Evolutionary conservation across 1,140 invertebrate species (phyloP), one percentile per base, ranked within the genome.

Genomic region (Calephelis virginiensis): DNA sequence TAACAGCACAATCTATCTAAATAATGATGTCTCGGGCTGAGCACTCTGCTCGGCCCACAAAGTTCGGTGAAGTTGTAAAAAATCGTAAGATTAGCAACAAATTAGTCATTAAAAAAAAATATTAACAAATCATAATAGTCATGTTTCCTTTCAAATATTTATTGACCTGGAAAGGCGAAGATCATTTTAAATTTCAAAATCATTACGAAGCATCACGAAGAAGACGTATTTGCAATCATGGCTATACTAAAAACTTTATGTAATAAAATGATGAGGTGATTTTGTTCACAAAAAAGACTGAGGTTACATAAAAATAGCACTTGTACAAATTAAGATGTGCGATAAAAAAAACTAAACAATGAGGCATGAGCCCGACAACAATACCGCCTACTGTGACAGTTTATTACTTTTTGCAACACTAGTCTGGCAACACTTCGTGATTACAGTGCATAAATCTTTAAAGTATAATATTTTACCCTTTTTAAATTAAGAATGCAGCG

Each of bases 401-500:
- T 69, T 72, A 72, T 72, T 72, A 66, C 64, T 72, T 72, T 68
- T 72, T 67, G 70, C 70, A 72, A 59, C 53, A 12, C 53, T n/a
- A 56, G 61, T 63, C 43, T 65, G 68, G 62, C 64, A 69, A 68
- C 66, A 69, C 70, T 66, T 37, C 13, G 61, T 68, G 67, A 68
- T 70, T 66, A 70, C 64, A 62, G 63, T 43, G 38, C 47, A 17
- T 69, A 60, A 56, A 47, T 67, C 12, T 49, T 61, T 56, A 40
- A 50, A 48, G 17, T 47, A 38, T 64, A 56, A 64, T 64, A 17
- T 64, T 28, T 64, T 28, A 37, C 12, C 43, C 12, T 56, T 56
- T 56, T 8, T 28, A 56, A 56, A 11, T 56, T 56, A 37, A 17
- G 11, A 56, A 56, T 56, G 10, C 4, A 56, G 28, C 50, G 11